Base-by-base conservation (phyloP, 2,888 invertebrate genomes). In the Agelastica alni region DNA sequence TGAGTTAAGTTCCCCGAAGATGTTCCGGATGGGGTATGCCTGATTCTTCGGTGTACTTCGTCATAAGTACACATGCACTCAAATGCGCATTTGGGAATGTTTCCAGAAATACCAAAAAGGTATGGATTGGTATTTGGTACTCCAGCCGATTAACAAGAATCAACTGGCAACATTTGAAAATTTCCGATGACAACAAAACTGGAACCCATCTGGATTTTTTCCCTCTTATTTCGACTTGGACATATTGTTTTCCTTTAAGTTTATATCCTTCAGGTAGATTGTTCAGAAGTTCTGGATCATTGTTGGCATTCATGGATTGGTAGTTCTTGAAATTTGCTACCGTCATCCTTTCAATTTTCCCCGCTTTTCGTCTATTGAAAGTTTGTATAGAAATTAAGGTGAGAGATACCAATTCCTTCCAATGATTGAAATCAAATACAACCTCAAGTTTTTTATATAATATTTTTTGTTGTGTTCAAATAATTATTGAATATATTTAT, bases 41-140 rank as follows among this genome's bases (percentile, higher is more conserved):
- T 26, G 28, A 47, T 26, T 37, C 28, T 37, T 20, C 28, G 26
- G 67, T 51, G 41, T 56, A 65, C 14, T 53, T 36, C 13, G 62
- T 36, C 34, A 66, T 43, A 34, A 68, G 36, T 30, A 46, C 32
- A 48, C 61, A 66, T 5, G 67, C 67, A 16, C 58, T 42, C 7
- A 66, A 42, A 48, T 65, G 37, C 37, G 17, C 14, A 30, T 17
- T 22, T 7, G 22, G 10, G n/a, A 17, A 10, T 28, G 28, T 51
- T 41, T 17, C 34, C 41, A 9, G 41, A 13, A 36, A 55, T 45
- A 13, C 51, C 55, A 51, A 55, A 51, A 22, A 55, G 12, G 26
- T 56, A 56, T 9, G 42, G 44, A 52, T 58, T 52, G 18, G 20
- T 44, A 22, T 34, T 26, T 13, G 41, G 42, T 10, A 58, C 47